Evolutionary conservation across 2,113 vertebrate genomes (phyloP), one percentile per base, ranked within the genome.

Genomic region (Stercorarius parasiticus): DNA sequence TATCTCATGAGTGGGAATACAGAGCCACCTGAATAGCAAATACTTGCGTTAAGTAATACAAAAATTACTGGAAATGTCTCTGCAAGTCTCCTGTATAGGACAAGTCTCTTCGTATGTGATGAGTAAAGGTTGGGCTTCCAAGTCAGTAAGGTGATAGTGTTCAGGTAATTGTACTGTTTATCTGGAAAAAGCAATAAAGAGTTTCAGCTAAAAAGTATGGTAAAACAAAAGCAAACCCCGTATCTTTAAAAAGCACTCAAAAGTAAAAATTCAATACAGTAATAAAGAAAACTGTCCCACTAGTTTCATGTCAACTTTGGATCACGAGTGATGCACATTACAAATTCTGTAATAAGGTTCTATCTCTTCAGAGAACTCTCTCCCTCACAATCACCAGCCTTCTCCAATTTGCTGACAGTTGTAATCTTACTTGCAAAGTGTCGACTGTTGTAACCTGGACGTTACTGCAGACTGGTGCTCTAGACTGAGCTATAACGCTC

Each of bases 391-490:
- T 64, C 65, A 30, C 15, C 21, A 67, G 32, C 11, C 12, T n/a
- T 58, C 22, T 42, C 38, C 69, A 53, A 0, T 40, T 11, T 65
- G 40, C 15, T 83, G 53, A 6, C 18, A 38, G 58, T 38, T 85
- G 16, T 65, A 59, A 32, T 82, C 53, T 32, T 30, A 10, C 36
- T 67, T 80, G 79, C 47, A 4, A 7, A 74, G 42, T 15, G 43
- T 45, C 66, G 56, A 0, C 25, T 64, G 2, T 27, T 40, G 22
- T 38, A 61, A 77, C 9, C 1, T 9, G 49, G 58, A 5, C 0
- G 3, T 49, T 61, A 11, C 34, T 30, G 14, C 49, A 19, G 25
- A 2, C 19, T 53, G 22, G 10, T 69, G 59, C 47, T 92, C 61
- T 67, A 53, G 29, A 19, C 66, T 40, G 56, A 65, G 40, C 61